A percentile compares a stretch with the other conserved stretches of the same genome.
These are phyloP conservation scores for Epinephelus moara DNA, from an alignment of 2,113 vertebrate species.

Conservation along the genomic window DNA sequence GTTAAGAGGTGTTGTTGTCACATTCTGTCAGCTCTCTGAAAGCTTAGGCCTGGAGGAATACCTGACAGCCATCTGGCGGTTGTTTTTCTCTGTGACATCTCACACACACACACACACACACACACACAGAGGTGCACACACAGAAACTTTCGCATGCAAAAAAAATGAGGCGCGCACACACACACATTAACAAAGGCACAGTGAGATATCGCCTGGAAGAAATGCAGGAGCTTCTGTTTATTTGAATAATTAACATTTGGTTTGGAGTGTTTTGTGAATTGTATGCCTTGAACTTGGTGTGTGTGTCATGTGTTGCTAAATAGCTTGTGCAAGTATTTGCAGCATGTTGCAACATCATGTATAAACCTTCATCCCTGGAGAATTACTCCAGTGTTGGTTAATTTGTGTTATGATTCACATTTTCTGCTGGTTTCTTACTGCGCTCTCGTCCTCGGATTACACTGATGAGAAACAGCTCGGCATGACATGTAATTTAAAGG, in stretches of 20 bases:
- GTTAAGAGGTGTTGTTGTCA: constrained; percentile 41
- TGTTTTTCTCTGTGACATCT: constrained; percentile 41
- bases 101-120: constrained; percentile 10
- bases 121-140: not conserved
- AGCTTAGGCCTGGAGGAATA: constrained; percentile 43
- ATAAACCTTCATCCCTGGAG: not conserved
- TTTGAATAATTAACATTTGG: constrained; percentile 46
- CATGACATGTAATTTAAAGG: no score
- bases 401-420: not conserved
- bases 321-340: not conserved
- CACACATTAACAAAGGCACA: not conserved
- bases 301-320: not conserved
- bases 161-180: not conserved
- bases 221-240: constrained; percentile 20
- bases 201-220: not conserved
- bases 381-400: not conserved
- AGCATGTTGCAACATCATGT: not conserved
- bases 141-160: not conserved
- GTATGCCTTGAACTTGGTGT: not conserved
- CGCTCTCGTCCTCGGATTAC: no score
- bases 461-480: not conserved
- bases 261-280: not conserved
- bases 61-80: constrained; percentile 64
- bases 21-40: constrained; percentile 57
- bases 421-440: not conserved